Evolutionary conservation across 2,113 vertebrate species (phyloP).

Genomic region (Forbesichthys papilliferus): DNA sequence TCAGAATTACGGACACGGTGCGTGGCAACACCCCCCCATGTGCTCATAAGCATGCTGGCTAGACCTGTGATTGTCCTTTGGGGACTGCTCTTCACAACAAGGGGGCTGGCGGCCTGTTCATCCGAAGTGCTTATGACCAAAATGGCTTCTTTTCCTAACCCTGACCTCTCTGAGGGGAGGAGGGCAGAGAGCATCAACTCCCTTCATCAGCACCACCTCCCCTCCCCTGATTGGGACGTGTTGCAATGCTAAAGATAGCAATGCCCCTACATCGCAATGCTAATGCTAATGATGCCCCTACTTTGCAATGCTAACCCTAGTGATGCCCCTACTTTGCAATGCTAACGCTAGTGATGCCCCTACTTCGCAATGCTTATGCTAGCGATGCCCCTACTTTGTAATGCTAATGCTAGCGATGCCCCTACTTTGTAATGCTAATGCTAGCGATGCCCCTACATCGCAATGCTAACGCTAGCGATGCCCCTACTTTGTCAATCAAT

Average conservation of each 20-base stretch:
- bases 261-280: conserved; percentile 37
- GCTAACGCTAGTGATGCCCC: too few species aligned
- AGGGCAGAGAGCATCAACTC: conserved; percentile 24
- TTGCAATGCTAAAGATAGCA: too few species aligned
- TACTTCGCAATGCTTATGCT: too few species aligned
- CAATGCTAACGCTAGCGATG: neutral
- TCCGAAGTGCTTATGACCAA: conserved; percentile 37
- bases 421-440: too few species aligned
- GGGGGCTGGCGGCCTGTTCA: conserved; percentile 1
- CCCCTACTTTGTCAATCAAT: conserved; percentile 22
- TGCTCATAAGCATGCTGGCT: neutral
- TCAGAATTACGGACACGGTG: neutral
- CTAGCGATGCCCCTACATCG: too few species aligned
- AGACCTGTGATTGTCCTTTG: conserved; percentile 10
- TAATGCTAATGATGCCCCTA: conserved; percentile 14
- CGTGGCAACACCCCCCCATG: neutral
- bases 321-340: conserved; percentile 34
- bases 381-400: too few species aligned
- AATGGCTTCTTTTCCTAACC: conserved; percentile 15
- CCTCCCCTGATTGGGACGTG: neutral
- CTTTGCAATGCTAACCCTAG: too few species aligned
- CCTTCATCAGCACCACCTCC: conserved; percentile 24
- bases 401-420: too few species aligned
- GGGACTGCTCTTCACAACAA: conserved; percentile 14
- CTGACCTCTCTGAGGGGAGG: neutral